Percentiles rank a stretch among this genome's conserved stretches.
These are phyloP conservation scores for Microtus ochrogaster DNA, from an alignment of 2,113 vertebrate species.

Conservation along the genomic window DNA sequence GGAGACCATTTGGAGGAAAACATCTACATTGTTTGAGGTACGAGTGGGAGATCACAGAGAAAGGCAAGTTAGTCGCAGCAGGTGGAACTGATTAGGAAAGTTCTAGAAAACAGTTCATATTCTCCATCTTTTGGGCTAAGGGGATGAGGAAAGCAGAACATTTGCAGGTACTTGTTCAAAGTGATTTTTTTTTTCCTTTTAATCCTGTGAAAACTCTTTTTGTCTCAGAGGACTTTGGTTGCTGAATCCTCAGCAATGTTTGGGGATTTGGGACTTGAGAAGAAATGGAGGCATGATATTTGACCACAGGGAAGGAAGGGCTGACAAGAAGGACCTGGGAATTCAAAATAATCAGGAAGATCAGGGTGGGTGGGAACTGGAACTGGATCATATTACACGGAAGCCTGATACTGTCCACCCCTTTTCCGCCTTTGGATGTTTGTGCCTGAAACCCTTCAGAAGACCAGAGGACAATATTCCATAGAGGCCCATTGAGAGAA, in stretches of 20 bases:
- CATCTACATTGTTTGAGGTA: constrained; percentile 32
- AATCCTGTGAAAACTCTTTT: neutral
- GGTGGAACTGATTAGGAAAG: constrained; percentile 76
- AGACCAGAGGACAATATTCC: neutral
- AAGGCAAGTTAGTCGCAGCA: constrained; percentile 63
- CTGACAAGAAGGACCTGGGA: neutral
- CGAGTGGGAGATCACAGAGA: neutral
- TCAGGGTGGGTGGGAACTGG: neutral
- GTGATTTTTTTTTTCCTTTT: neutral
- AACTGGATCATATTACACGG: too few relatives aligned
- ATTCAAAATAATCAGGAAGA: neutral
- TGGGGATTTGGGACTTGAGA: neutral
- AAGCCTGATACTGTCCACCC: neutral
- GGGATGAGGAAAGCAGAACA: neutral
- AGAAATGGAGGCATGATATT: neutral
- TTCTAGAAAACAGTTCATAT: neutral
- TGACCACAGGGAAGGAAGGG: neutral
- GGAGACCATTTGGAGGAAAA: constrained; percentile 80
- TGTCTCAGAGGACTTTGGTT: neutral
- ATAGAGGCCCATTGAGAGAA: neutral
- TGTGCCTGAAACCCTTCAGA: constrained; percentile 5
- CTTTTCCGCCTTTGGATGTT: neutral
- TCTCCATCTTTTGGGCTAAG: neutral
- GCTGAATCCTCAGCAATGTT: neutral
- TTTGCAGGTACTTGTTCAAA: neutral